Evolutionary conservation across 2,797 vertebrate species (phyloP).

Genomic region (Ispidina lecontei): DNA sequence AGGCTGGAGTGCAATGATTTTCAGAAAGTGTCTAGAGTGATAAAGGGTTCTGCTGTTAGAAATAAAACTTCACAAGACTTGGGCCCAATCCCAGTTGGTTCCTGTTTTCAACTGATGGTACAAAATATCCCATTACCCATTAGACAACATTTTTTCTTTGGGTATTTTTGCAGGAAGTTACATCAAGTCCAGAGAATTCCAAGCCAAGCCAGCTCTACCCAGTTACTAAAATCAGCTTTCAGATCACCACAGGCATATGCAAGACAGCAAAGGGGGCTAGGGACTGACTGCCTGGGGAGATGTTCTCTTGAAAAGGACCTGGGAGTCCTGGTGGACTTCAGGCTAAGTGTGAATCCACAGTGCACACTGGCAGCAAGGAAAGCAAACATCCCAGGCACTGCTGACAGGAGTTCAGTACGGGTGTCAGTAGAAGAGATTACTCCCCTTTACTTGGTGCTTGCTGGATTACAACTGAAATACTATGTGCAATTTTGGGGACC

Average conservation of each 20-base stretch:
- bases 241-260: neutral
- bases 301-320: neutral
- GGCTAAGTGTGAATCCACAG: neutral
- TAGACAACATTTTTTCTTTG: neutral
- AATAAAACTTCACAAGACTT: constrained; percentile 16
- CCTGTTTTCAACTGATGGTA: neutral
- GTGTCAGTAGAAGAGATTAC: neutral
- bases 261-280: neutral
- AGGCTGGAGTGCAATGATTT: constrained; percentile 35
- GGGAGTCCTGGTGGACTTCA: neutral
- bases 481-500: fast-evolving
- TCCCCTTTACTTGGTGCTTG: neutral
- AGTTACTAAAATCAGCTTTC: neutral
- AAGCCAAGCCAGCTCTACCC: neutral
- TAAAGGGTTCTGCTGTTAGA: constrained; percentile 24
- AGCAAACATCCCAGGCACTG: neutral
- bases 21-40: constrained; percentile 25
- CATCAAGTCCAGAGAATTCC: neutral
- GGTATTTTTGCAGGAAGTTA: constrained; percentile 18
- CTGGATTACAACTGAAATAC: neutral
- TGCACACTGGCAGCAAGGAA: neutral
- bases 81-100: neutral
- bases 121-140: constrained; percentile 7
- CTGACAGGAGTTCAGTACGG: neutral
- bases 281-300: neutral